Conservation (phyloP, 2,888 invertebrate genomes). For the Resseliella maxima region DNA sequence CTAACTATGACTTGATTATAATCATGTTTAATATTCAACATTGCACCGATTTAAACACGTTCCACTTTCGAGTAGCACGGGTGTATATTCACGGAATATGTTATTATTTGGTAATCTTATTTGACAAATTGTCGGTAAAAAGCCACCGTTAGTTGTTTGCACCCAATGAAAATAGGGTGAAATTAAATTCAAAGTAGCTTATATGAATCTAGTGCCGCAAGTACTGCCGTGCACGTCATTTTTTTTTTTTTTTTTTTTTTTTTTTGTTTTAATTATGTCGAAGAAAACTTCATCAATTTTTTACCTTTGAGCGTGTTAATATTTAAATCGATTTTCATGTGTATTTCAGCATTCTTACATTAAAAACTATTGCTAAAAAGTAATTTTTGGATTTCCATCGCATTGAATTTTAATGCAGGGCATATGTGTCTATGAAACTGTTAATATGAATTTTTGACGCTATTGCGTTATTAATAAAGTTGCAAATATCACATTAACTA, state of each 20-base stretch:
- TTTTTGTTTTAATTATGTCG: not conserved
- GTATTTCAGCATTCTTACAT: not conserved
- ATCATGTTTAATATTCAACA: not conserved
- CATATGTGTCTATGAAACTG: not conserved
- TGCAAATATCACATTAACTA: not conserved
- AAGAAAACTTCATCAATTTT: not conserved
- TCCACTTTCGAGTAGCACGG: not conserved
- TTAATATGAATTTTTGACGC: slow-evolving; percentile 3
- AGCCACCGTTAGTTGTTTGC: not conserved
- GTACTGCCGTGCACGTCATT: no score
- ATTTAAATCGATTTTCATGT: not conserved
- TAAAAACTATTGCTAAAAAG: slow-evolving; percentile 14
- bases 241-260: no score
- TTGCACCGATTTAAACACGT: not conserved
- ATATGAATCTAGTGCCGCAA: no score
- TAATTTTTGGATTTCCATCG: no score
- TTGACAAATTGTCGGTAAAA: not conserved
- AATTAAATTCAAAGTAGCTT: not conserved
- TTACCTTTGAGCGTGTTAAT: not conserved
- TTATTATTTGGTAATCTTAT: not conserved
- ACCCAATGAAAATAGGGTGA: no score
- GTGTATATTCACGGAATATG: not conserved
- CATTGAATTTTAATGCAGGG: no score
- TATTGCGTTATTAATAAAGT: slow-evolving; percentile 2
- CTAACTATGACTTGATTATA: not conserved